These are phyloP conservation scores for Helleia helle DNA, from an alignment of 2,888 invertebrate genomes.

Conservation along the genomic window DNA sequence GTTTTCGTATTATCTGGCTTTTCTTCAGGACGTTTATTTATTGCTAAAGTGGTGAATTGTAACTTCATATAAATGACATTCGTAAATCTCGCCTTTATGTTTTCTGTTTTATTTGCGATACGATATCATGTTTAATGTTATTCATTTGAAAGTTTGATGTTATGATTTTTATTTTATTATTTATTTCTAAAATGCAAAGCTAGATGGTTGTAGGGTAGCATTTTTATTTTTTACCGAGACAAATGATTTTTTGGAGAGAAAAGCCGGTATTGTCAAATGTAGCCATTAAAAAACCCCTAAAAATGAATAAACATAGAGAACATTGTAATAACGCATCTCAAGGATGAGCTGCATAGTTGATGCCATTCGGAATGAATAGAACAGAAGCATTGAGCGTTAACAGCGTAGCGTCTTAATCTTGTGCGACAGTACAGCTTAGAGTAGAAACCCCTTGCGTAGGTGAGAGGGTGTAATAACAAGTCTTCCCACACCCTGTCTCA, in stretches of 20 bases:
- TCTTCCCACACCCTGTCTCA: constrained; percentile 41
- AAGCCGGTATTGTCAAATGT: no score
- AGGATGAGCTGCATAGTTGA: constrained; percentile 36
- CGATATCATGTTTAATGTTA: no score
- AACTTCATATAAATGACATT: constrained; percentile 31
- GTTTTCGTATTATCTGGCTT: constrained; percentile 66
- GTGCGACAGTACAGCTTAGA: constrained; percentile 55
- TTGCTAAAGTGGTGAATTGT: constrained; percentile 55
- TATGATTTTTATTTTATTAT: no score
- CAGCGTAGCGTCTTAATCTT: constrained; percentile 64
- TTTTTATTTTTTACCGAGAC: no score
- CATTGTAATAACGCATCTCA: no score
- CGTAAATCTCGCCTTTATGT: background rate
- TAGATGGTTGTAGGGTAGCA: no score
- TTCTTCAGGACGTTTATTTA: constrained; percentile 67
- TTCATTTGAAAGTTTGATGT: no score
- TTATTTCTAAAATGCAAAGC: no score
- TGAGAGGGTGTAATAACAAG: constrained; percentile 72
- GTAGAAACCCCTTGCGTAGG: constrained; percentile 60
- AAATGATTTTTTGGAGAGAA: background rate
- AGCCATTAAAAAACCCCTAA: no score
- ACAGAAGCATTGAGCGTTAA: constrained; percentile 43
- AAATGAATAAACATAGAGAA: no score
- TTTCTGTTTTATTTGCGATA: background rate
- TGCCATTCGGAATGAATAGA: constrained; percentile 43